These are phyloP conservation scores for Nothocercus julius DNA, from an alignment of 2,113 vertebrate genomes.

Conservation along the genomic window DNA sequence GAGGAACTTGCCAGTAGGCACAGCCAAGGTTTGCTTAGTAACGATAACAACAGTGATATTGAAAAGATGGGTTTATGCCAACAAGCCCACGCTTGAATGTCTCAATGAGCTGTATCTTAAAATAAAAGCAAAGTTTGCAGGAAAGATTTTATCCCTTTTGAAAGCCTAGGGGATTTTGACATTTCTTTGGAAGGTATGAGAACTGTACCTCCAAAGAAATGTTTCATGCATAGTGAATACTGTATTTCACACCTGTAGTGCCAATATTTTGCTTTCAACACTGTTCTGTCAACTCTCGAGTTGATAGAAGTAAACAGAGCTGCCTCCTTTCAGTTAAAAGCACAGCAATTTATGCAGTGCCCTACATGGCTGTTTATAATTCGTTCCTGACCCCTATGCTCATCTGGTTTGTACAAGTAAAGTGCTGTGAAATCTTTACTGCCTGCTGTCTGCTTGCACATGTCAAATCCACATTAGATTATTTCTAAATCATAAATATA, in stretches of 20 bases:
- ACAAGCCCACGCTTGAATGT: not conserved
- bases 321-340: not conserved
- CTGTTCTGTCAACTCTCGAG: not conserved
- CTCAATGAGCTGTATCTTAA: not conserved
- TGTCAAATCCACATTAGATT: not conserved
- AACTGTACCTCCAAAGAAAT: not conserved
- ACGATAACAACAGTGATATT: not conserved
- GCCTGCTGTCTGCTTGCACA: not conserved
- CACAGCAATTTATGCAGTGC: not conserved
- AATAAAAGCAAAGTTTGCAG: not conserved
- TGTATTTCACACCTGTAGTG: not conserved
- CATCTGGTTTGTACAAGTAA: not conserved
- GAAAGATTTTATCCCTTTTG: not conserved
- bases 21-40: not conserved
- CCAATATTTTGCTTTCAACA: not conserved
- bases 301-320: not conserved
- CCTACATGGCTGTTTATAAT: not conserved
- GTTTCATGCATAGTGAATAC: not conserved
- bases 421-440: not conserved
- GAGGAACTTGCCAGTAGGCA: not conserved
- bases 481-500: not conserved
- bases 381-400: not conserved
- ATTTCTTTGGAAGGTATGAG: not conserved
- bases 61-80: not conserved
- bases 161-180: not conserved